Conservation (phyloP, 2,888 invertebrate species). For the Ophion obscuratus region DNA sequence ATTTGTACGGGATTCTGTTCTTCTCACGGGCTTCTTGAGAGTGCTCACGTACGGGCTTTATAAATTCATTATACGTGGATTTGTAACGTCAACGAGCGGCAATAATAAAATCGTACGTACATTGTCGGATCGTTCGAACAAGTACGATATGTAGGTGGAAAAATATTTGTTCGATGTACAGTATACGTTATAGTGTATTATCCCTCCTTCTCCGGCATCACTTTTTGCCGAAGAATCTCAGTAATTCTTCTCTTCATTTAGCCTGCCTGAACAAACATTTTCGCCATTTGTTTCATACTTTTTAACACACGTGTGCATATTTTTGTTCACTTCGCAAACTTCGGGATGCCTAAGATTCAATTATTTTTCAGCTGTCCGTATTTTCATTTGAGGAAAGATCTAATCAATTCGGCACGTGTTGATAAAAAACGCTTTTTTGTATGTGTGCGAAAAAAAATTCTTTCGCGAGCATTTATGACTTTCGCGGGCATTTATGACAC, state of each 20-base stretch:
- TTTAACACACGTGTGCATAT: background rate
- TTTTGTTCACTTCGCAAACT: too few species aligned
- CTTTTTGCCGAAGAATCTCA: background rate
- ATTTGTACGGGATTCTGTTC: background rate
- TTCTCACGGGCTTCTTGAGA: background rate
- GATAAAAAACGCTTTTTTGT: too few species aligned
- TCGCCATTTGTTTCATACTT: background rate
- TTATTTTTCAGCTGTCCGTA: too few species aligned
- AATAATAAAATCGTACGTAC: background rate
- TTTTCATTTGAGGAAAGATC: too few species aligned
- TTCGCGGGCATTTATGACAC: background rate
- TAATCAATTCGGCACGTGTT: too few species aligned
- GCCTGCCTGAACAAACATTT: too few species aligned
- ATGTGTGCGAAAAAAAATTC: background rate
- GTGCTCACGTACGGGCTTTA: background rate
- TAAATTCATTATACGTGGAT: background rate
- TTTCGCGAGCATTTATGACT: slow-evolving; percentile 1
- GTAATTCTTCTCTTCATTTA: background rate
- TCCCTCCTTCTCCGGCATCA: background rate
- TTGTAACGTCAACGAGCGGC: slow-evolving; percentile 4
- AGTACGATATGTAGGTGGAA: background rate
- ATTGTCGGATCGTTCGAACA: slow-evolving; percentile 6
- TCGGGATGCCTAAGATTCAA: too few species aligned
- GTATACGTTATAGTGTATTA: slow-evolving; percentile 18
- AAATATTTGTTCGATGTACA: slow-evolving; percentile 34